Evolutionary conservation across 1,140 invertebrate genomes (phyloP).

Genomic region (Halictus rubicundus): DNA sequence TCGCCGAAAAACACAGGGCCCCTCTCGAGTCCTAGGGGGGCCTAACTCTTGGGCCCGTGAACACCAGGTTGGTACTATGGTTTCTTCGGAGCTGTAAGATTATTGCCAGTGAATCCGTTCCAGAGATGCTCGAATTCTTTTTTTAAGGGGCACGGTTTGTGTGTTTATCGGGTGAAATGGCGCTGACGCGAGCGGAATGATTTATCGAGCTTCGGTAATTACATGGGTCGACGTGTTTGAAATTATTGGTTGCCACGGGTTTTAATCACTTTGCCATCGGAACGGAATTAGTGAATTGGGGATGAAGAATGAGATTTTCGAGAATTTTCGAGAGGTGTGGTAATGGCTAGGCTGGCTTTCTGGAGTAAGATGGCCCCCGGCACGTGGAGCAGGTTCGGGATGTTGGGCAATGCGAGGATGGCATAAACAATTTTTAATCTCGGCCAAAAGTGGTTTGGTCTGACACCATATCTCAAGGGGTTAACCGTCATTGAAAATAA

Average conservation of each 20-base stretch:
- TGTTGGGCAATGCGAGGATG: too few relatives aligned
- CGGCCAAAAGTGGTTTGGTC: too few relatives aligned
- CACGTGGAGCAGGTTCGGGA: too few relatives aligned
- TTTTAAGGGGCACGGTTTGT: conserved; percentile 26
- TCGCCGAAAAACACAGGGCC: not conserved
- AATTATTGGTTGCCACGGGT: conserved; percentile 22
- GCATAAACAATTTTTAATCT: too few relatives aligned
- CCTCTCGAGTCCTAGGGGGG: too few relatives aligned
- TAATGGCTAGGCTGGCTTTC: not conserved
- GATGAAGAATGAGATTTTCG: not conserved
- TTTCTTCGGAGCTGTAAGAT: not conserved
- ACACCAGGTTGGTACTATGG: too few relatives aligned
- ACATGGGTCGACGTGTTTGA: conserved; percentile 32
- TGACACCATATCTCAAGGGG: too few relatives aligned
- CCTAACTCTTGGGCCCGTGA: too few relatives aligned
- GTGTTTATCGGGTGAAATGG: conserved; percentile 35
- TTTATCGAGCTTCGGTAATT: conserved; percentile 27
- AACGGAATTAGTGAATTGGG: conserved; percentile 30
- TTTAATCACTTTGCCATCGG: conserved; percentile 34
- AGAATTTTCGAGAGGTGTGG: not conserved
- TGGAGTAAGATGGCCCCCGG: too few relatives aligned
- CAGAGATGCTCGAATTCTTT: too few relatives aligned
- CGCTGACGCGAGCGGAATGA: conserved; percentile 35
- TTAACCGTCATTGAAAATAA: too few relatives aligned
- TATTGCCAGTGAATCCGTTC: not conserved